Conservation (phyloP, 1,140 invertebrate species). For the Periplaneta americana region DNA sequence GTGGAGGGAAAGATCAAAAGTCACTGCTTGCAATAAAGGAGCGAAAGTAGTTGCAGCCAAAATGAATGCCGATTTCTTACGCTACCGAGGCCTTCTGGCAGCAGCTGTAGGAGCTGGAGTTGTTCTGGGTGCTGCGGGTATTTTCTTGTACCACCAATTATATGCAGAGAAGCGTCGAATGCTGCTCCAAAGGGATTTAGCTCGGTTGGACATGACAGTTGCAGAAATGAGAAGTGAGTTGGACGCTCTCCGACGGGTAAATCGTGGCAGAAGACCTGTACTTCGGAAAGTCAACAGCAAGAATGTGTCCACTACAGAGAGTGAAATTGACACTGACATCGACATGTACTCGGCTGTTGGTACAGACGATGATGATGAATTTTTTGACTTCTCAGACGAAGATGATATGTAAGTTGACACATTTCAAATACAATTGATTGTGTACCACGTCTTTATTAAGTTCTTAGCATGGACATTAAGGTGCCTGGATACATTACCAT, state of each 20-base stretch:
- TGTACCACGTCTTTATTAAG: no score
- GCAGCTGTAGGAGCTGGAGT: slow-evolving; percentile 45
- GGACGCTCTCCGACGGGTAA: slow-evolving; percentile 39
- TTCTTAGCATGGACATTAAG: no score
- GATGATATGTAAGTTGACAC: slow-evolving; percentile 31
- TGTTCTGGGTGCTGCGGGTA: slow-evolving; percentile 53
- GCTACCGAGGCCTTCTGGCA: slow-evolving; percentile 18
- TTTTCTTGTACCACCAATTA: slow-evolving; percentile 56
- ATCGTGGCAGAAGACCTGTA: slow-evolving; percentile 24
- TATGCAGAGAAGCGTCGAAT: slow-evolving; percentile 48
- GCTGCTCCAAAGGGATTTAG: slow-evolving; percentile 44
- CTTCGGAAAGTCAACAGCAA: slow-evolving; percentile 37
- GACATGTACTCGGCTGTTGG: slow-evolving; percentile 37
- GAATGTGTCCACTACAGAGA: slow-evolving; percentile 25
- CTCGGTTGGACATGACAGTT: slow-evolving; percentile 44
- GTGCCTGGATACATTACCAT: no score
- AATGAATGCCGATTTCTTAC: not conserved
- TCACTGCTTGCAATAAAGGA: no score
- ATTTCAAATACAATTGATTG: no score
- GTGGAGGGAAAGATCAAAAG: no score
- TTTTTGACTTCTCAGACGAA: slow-evolving; percentile 40
- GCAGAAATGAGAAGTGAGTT: slow-evolving; percentile 43
- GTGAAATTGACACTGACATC: slow-evolving; percentile 34
- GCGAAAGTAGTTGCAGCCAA: no score
- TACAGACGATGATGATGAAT: slow-evolving; percentile 41